phyloP scores from a whole-genome alignment of 2,888 invertebrate species.

The Entomobrya proxima region DNA sequence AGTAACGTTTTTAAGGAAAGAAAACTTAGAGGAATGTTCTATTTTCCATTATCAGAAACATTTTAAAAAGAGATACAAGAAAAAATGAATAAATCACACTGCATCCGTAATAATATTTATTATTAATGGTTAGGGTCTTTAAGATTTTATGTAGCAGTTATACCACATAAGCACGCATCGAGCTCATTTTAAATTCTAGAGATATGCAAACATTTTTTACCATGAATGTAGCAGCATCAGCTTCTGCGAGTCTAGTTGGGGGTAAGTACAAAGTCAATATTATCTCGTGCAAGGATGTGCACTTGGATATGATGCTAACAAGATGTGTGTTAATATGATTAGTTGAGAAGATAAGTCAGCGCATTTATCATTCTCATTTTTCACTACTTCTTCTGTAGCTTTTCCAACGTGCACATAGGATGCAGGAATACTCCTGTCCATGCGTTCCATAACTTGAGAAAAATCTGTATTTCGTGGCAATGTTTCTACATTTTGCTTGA shows the following conservation, averaged over 20 bases:
- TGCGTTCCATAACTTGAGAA: background rate
- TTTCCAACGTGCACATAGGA: background rate
- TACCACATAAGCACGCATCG: no score
- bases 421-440: background rate
- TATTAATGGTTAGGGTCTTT: constrained; percentile 19
- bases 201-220: no score
- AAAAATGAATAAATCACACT: constrained; percentile 58
- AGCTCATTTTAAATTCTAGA: no score
- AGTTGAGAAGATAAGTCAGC: constrained; percentile 65
- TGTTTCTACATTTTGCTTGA: no score
- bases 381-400: constrained; percentile 30
- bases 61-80: constrained; percentile 43
- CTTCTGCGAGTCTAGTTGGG: no score
- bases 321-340: constrained; percentile 67
- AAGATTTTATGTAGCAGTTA: background rate
- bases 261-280: background rate
- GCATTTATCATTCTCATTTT: constrained; percentile 64
- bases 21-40: constrained; percentile 39
- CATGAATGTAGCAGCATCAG: background rate
- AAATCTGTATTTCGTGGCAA: background rate
- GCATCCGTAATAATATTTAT: constrained; percentile 42
- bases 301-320: constrained; percentile 60
- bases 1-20: background rate
- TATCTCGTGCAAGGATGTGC: constrained; percentile 38
- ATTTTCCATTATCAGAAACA: constrained; percentile 18